Base-by-base conservation (phyloP, 1,140 invertebrate genomes). In the Oryctes rhinoceros region DNA sequence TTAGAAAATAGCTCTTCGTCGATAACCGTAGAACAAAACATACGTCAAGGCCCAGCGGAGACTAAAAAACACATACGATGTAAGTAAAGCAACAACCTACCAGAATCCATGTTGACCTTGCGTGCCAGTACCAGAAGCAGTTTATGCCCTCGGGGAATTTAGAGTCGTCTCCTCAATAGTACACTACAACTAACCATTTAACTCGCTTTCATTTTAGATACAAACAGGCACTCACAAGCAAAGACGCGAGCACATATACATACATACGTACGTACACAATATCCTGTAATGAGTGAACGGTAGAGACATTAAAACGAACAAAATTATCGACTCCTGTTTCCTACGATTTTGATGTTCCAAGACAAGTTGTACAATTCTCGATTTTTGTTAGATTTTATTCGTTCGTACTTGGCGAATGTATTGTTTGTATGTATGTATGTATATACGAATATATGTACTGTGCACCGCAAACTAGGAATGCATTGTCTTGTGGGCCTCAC, bases 131-230 rank as follows among this genome's bases (percentile, higher is more conserved):
- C 18, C 75, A 76, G 47, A 76, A 76, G 65, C 65, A 71, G 24
- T 24, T 71, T 71, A 37, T 24, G 15, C 37, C 67, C 75, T 49
- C 7, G n/a, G 35, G 75, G 75, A 7, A 76, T 44, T 49, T 47
- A 48, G 39, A 76, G 75, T 15, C 75, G 75, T 76, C 37, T 71
- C 24, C 65, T 71, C 65, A 71, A 71, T 71, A 37, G 3, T 24
- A 35, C 7, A 15, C 71, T 48, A 49, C 47, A 76, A 74, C 18
- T 76, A 71, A 30, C 18, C 24, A 71, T 76, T 76, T 49, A 76
- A 76, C 75, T 76, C 44, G 75, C 75, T 76, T 76, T 76, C 75
- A 37, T 76, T 76, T 49, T 76, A 47, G 10, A 76, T 4, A 76
- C n/a, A 49, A 74, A 39, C 67, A 74, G 67, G 37, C 13, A 37